These are phyloP conservation scores for Lepus oiostolus DNA, from an alignment of 2,797 vertebrate genomes.

Conservation along the genomic window DNA sequence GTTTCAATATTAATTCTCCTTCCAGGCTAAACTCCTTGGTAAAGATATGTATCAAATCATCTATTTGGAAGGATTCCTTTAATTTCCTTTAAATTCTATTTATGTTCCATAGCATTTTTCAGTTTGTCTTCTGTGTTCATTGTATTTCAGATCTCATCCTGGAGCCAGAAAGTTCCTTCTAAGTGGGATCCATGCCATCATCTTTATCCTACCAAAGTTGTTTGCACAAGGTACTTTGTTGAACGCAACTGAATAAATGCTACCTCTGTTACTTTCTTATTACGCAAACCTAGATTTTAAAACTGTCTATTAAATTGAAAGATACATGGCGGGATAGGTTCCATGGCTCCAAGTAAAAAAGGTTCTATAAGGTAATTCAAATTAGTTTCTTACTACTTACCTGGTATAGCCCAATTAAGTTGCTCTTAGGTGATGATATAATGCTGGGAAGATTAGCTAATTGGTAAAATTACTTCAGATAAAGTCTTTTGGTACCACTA, in stretches of 20 bases:
- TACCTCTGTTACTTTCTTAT: slow-evolving; percentile 23
- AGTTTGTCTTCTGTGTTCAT: neutral
- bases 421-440: neutral
- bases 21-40: neutral
- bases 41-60: slow-evolving; percentile 39
- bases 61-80: slow-evolving; percentile 30
- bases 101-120: neutral
- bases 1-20: slow-evolving; percentile 32
- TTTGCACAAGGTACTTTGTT: neutral
- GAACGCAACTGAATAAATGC: neutral
- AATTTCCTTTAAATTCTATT: neutral
- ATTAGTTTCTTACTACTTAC: slow-evolving; percentile 18
- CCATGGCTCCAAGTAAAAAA: slow-evolving; percentile 22
- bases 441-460: neutral
- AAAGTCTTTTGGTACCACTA: neutral
- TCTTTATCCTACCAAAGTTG: neutral
- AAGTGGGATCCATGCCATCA: neutral
- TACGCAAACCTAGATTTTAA: neutral
- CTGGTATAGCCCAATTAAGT: slow-evolving; percentile 24
- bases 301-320: slow-evolving; percentile 21
- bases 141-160: neutral
- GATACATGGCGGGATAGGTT: neutral
- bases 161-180: slow-evolving; percentile 13
- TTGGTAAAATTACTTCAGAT: slow-evolving; percentile 28
- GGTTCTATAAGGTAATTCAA: slow-evolving; percentile 22